Percentiles rank a stretch among this genome's conserved stretches.
phyloP scores from a whole-genome alignment of 2,888 invertebrate genomes.

The Oscheius sp. region DNA sequence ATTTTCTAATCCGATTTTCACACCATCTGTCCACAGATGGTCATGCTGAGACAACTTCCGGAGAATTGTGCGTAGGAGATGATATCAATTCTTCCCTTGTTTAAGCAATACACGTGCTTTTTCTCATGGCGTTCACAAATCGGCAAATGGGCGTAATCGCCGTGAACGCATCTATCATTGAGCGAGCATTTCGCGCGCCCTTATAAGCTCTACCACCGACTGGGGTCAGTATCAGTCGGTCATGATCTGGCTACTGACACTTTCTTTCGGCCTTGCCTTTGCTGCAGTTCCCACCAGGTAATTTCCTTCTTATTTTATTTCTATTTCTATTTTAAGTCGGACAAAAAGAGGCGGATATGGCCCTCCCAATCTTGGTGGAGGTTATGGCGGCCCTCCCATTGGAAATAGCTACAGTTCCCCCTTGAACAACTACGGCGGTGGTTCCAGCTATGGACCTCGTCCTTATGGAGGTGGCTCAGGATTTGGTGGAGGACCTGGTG shows the following conservation, averaged over 20 bases:
- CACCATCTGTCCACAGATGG: too few relatives aligned
- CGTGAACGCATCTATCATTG: slow-evolving; percentile 20
- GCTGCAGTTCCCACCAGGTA: slow-evolving; percentile 9
- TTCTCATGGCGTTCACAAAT: slow-evolving; percentile 11
- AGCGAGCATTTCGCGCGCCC: slow-evolving; percentile 7
- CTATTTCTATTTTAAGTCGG: neutral
- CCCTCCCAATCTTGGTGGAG: neutral
- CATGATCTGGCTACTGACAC: slow-evolving; percentile 7
- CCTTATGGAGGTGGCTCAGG: neutral
- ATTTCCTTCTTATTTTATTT: neutral
- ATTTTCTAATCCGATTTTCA: slow-evolving; percentile 24
- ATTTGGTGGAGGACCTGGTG: slow-evolving; percentile 1
- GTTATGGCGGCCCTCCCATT: too few relatives aligned
- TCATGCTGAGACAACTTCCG: neutral
- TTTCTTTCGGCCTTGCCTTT: neutral
- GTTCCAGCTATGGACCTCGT: neutral
- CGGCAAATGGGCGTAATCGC: slow-evolving; percentile 23
- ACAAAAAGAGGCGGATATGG: slow-evolving; percentile 8
- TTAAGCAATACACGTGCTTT: slow-evolving; percentile 8
- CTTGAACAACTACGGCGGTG: slow-evolving; percentile 2
- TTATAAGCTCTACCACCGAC: slow-evolving; percentile 21
- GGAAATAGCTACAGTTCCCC: slow-evolving; percentile 1
- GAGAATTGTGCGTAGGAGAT: neutral
- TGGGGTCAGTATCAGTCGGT: slow-evolving; percentile 4
- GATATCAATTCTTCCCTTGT: slow-evolving; percentile 1